A percentile compares a stretch with the other conserved stretches of the same genome.
Evolutionary conservation across 2,797 vertebrate genomes (phyloP).

Genomic region (Anolis apletophallus): DNA sequence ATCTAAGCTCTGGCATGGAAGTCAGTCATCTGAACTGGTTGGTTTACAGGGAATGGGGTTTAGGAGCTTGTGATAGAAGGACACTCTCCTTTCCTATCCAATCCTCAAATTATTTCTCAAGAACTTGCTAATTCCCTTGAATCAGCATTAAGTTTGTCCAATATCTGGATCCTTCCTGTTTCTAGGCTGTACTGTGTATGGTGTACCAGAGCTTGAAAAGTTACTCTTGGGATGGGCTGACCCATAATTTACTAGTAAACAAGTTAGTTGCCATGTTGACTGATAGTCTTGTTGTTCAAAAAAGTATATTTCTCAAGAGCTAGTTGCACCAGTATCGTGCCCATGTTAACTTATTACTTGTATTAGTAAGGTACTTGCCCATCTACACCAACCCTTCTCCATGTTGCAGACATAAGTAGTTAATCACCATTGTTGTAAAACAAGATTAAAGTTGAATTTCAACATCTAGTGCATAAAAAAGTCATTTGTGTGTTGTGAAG

Average conservation of each 20-base stretch:
- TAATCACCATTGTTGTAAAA: background rate
- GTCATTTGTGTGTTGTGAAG: background rate
- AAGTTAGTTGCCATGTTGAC: too few species aligned
- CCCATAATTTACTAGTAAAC: too few species aligned
- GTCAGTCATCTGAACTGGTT: background rate
- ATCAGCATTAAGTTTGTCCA: background rate
- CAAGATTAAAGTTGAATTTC: background rate
- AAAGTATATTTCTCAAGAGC: too few species aligned
- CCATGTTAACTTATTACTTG: background rate
- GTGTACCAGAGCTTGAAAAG: background rate
- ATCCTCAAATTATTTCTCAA: background rate
- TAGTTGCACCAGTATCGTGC: background rate
- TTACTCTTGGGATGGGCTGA: too few species aligned
- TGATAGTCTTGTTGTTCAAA: too few species aligned
- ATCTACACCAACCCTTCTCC: background rate
- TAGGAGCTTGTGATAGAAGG: background rate
- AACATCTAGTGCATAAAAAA: background rate
- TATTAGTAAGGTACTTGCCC: background rate
- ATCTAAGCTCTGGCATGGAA: too few species aligned
- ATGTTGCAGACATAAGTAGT: background rate
- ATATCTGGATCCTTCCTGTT: background rate
- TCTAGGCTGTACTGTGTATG: background rate
- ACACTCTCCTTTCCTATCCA: background rate
- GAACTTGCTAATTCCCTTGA: background rate
- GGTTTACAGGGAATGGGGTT: too few species aligned